Conservation (phyloP, 2,888 invertebrate species). For the Incurvaria masculella region DNA sequence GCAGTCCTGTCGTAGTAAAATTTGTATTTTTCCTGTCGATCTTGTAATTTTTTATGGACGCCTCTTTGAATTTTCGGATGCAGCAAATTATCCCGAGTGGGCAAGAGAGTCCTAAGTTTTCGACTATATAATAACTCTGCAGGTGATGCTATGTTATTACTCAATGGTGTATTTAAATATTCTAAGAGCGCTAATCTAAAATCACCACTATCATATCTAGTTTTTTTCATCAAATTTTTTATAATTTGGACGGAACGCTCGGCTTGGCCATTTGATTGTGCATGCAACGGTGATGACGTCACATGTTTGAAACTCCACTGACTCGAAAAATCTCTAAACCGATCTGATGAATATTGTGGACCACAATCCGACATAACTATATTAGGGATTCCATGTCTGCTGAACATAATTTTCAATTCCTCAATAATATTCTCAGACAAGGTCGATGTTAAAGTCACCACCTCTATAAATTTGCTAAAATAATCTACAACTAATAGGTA, state of each 20-base stretch:
- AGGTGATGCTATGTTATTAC: conserved; percentile 3
- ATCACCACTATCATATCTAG: conserved; percentile 1
- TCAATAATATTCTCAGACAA: conserved; percentile 9
- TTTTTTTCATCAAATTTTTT: conserved; percentile 16
- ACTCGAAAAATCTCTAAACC: conserved; percentile 10
- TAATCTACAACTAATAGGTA: conserved; percentile 11
- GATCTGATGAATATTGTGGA: conserved; percentile 10
- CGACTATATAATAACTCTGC: conserved; percentile 5
- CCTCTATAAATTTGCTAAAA: conserved; percentile 13
- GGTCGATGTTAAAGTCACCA: background rate
- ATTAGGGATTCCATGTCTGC: conserved; percentile 14
- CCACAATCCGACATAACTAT: conserved; percentile 13
- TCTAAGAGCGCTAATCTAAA: conserved; percentile 6
- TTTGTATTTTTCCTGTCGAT: background rate
- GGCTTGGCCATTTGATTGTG: conserved; percentile 14
- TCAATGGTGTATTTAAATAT: conserved; percentile 7
- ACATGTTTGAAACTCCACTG: conserved; percentile 13
- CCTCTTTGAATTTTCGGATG: background rate
- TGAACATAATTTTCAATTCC: conserved; percentile 14
- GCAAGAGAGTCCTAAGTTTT: conserved; percentile 4
- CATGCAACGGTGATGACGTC: conserved; percentile 14
- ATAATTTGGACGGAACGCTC: conserved; percentile 13
- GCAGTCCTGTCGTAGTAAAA: background rate
- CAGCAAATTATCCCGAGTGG: background rate
- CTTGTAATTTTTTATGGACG: background rate